Percentiles rank a stretch among this genome's conserved stretches.
Evolutionary conservation across 2,113 vertebrate genomes (phyloP).

Genomic region (Galemys pyrenaicus): DNA sequence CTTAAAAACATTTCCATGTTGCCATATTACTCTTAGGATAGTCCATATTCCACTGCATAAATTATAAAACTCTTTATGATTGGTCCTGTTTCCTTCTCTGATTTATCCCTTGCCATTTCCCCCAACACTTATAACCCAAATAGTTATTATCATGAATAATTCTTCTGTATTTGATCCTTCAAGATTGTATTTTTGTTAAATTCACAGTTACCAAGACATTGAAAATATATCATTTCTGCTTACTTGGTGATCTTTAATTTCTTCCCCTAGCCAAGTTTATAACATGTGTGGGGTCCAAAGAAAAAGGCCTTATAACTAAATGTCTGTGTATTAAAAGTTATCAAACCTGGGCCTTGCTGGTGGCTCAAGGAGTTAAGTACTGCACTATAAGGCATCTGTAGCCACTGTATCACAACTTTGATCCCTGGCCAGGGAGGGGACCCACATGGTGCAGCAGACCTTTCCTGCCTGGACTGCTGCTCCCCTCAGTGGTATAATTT

Average conservation of each 20-base stretch:
- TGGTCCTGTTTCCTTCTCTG: not conserved
- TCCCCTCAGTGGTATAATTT: too few species aligned
- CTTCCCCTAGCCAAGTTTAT: not conserved
- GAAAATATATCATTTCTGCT: not conserved
- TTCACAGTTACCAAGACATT: not conserved
- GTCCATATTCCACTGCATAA: not conserved
- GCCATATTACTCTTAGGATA: not conserved
- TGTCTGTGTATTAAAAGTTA: not conserved
- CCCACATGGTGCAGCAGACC: too few species aligned
- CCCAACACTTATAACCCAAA: not conserved
- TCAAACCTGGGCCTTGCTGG: not conserved
- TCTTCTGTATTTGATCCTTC: not conserved
- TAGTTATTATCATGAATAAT: not conserved
- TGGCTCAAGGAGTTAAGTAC: too few species aligned
- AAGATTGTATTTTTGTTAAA: not conserved
- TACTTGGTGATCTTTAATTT: not conserved
- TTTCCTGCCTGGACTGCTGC: too few species aligned
- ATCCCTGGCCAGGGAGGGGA: too few species aligned
- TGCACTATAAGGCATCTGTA: too few species aligned
- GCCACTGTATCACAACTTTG: too few species aligned
- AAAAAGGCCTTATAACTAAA: not conserved
- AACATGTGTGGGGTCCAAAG: not conserved
- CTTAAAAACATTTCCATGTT: not conserved
- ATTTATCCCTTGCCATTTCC: not conserved
- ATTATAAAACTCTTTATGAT: not conserved